Evolutionary conservation across 2,888 invertebrate species (phyloP), one percentile per base, ranked within the genome.

Genomic region (Trissolcus japonicus): DNA sequence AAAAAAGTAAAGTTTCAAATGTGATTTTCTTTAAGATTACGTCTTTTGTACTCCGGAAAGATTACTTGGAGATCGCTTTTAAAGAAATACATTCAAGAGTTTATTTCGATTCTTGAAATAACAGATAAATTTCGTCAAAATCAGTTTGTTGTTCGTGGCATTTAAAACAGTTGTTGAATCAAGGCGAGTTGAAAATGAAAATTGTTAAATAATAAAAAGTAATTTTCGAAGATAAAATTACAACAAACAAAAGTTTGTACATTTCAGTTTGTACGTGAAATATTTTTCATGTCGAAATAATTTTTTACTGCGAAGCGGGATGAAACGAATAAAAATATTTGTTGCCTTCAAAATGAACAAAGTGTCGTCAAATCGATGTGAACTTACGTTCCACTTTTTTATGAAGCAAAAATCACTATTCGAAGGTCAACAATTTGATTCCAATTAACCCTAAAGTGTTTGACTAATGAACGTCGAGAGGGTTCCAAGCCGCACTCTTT

Each of bases 391-490:
- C 43, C n/a, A 43, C 4, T n/a, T 14, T 13, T 43, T 43, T 43
- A 14, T 43, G 4, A 43, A 43, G 43, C 11, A 14, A 43, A 65
- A 65, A 56, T 65, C 65, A 63, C 43, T 63, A 63, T n/a, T 11
- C 46, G 48, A 17, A 25, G 51, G 53, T 51, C 67, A 48, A 43
- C 43, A 48, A 59, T 48, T 68, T 54, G 53, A 53, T 53, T n/a
- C 48, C 60, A 68, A 60, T 60, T 68, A 68, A 54, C 46, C 60
- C 35, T 68, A 60, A 60, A 68, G 48, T 55, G 60, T 68, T 43
- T 25, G 46, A 60, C 50, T 68, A 68, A 68, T 68, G 67, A 68
- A 53, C 35, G 29, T n/a, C 67, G 50, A 51, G 51, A 57, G 19
- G n/a, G 13, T 6, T 17, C 35, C n/a, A 48, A 65, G 35, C n/a